These are phyloP conservation scores for Macrophya alboannulata DNA, from an alignment of 2,888 invertebrate species.

Conservation along the genomic window DNA sequence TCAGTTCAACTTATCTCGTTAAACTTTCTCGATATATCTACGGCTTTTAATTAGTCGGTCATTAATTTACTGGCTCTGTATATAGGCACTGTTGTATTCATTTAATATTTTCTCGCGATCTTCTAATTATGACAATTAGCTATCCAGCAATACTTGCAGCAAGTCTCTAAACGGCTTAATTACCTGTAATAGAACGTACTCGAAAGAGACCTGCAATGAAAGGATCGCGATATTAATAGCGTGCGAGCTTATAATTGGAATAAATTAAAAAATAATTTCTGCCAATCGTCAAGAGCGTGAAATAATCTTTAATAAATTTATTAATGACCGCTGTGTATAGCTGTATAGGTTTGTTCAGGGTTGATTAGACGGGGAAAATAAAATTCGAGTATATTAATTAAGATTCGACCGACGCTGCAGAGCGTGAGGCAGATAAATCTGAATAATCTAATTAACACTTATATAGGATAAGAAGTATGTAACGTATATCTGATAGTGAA, in stretches of 20 bases:
- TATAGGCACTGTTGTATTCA: background rate
- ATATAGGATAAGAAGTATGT: conserved; percentile 9
- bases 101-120: conserved; percentile 4
- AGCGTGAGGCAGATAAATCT: conserved; percentile 4
- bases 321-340: conserved; percentile 6
- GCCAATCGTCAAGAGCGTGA: background rate
- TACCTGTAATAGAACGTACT: background rate
- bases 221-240: background rate
- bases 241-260: background rate
- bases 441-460: conserved; percentile 49
- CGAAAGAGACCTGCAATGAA: background rate
- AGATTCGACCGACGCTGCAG: background rate
- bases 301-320: background rate
- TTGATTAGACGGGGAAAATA: background rate
- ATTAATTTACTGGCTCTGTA: background rate
- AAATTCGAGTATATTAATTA: conserved; percentile 22
- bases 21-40: background rate
- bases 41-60: background rate
- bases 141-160: background rate
- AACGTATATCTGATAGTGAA: background rate
- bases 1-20: background rate
- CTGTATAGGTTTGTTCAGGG: background rate
- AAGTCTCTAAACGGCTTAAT: background rate
- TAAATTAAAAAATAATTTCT: background rate
- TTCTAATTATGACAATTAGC: conserved; percentile 7